phyloP scores from a whole-genome alignment of 2,888 invertebrate species.

The Thecophora atra region DNA sequence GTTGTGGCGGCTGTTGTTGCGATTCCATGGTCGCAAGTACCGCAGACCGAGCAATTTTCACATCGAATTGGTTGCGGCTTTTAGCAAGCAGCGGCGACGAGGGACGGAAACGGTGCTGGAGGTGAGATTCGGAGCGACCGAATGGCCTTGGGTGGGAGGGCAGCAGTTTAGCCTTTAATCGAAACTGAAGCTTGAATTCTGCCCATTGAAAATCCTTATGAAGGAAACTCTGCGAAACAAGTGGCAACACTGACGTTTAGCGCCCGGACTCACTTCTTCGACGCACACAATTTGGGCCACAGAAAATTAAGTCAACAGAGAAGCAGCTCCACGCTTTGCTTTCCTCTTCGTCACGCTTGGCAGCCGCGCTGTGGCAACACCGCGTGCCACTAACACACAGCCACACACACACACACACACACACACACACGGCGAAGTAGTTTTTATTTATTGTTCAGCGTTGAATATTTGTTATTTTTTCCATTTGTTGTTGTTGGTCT shows the following conservation, averaged over 20 bases:
- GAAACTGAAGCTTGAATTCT: too few relatives aligned
- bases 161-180: neutral
- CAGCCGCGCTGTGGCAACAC: conserved; percentile 31
- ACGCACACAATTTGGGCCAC: neutral
- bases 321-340: neutral
- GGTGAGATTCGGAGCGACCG: neutral
- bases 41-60: conserved; percentile 28
- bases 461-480: conserved; percentile 25
- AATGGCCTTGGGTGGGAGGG: conserved; percentile 16
- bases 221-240: too few relatives aligned
- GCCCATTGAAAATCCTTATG: too few relatives aligned
- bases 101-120: neutral
- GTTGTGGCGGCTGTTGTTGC: conserved; percentile 13
- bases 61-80: conserved; percentile 36
- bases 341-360: neutral
- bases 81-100: conserved; percentile 32
- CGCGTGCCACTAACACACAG: neutral
- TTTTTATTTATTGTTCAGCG: conserved; percentile 26
- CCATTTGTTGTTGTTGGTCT: neutral
- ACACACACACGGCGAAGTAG: neutral
- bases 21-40: neutral
- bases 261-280: conserved; percentile 8
- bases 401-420: conserved; percentile 14
- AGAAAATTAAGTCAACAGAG: conserved; percentile 24
- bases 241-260: conserved; percentile 20